Evolutionary conservation across 2,113 vertebrate genomes (phyloP), one percentile per base, ranked within the genome.

Genomic region (Hippocampus mohnikei): DNA sequence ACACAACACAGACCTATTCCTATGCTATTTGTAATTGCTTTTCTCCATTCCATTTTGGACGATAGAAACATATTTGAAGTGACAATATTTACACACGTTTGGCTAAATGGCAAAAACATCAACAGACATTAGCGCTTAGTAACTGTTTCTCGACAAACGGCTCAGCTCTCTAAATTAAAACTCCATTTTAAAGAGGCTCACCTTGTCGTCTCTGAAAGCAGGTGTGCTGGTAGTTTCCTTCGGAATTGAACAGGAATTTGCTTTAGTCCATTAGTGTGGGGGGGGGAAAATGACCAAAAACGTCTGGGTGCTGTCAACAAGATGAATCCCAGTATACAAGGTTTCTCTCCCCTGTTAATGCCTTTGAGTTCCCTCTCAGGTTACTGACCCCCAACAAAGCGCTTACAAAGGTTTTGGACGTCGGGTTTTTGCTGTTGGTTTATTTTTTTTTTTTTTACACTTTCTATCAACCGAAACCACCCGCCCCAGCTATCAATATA

Each of bases 351-450:
- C 63, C 74, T 33, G 59, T 67, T 78, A 69, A 71, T 79, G 25
- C 44, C 72, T 69, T 40, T 44, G 44, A 23, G 53, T 75, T 59
- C 71, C 21, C 70, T 66, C 81, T 64, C 87, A 87, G 88, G 87
- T 89, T 85, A 87, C 80, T 88, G 88, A 88, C 88, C 85, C 85
- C 73, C 83, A 66, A 27, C 52, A 2, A 66, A 69, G 56, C 21
- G 58, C 63, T 8, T 6, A 3, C 9, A 6, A 69, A 60, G 8
- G 1, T 15, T 11, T 77, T 33, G 60, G 41, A 50, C 66, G 71
- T 72, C 70, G 46, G 50, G 37, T 65, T 42, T 60, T 60, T 29
- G 6, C 1, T 16, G 8, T 2, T 52, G 5, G 50, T 33, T 33
- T 5, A 0, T 33, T 27, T 33, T 4, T 33, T 33, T 5, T 33